A percentile compares a stretch with the other conserved stretches of the same genome.
phyloP scores from a whole-genome alignment of 2,113 vertebrate species.

The Heteronetta atricapilla region DNA sequence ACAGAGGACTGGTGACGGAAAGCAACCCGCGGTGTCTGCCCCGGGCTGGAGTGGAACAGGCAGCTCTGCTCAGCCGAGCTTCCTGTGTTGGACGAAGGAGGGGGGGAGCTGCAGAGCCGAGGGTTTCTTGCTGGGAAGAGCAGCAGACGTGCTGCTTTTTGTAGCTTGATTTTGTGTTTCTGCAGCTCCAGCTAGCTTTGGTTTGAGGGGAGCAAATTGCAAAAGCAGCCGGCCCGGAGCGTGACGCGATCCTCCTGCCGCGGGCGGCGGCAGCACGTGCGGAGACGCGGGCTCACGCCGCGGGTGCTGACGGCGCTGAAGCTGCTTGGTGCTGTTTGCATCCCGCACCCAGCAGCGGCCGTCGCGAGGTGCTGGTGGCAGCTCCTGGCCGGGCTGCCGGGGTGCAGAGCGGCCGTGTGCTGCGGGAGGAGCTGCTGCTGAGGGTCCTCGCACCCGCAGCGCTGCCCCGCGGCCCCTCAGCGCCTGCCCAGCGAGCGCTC shows the following conservation, averaged over 20 bases:
- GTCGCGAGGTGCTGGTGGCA: neutral
- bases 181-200: neutral
- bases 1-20: neutral
- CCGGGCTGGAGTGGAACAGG: neutral
- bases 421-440: neutral
- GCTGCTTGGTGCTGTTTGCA: no score
- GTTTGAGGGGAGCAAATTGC: neutral
- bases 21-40: neutral
- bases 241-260: neutral
- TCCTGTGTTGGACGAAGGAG: neutral
- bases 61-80: neutral
- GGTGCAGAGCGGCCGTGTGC: neutral
- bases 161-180: neutral
- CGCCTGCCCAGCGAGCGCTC: fast-evolving
- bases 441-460: fast-evolving
- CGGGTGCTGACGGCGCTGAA: fast-evolving
- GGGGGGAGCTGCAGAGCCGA: neutral
- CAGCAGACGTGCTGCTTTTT: neutral
- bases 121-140: neutral
- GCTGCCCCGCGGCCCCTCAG: fast-evolving
- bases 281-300: fast-evolving
- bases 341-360: neutral
- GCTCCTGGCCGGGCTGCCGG: neutral
- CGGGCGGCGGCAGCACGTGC: neutral
- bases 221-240: neutral